phyloP scores from a whole-genome alignment of 2,113 vertebrate species.

The Pteropus alecto region DNA sequence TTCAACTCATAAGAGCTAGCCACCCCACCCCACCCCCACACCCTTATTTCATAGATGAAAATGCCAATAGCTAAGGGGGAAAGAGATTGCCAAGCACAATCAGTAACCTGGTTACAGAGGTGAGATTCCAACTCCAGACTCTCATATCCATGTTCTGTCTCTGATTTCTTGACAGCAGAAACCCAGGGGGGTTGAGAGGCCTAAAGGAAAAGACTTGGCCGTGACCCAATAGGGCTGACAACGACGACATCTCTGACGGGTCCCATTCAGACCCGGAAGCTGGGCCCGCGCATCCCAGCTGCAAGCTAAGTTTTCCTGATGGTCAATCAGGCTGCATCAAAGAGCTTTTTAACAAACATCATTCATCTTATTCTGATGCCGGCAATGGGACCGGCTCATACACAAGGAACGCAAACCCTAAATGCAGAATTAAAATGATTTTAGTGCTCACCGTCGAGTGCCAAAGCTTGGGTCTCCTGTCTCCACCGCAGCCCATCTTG shows the following conservation, averaged over 20 bases:
- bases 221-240: background rate
- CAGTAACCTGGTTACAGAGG: background rate
- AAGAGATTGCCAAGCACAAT: background rate
- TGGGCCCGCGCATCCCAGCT: background rate
- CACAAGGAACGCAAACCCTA: background rate
- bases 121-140: background rate
- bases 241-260: background rate
- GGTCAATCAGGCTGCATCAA: constrained; percentile 54
- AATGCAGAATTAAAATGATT: constrained; percentile 63
- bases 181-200: background rate
- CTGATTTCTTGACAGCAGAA: background rate
- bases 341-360: constrained; percentile 70
- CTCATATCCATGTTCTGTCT: background rate
- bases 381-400: background rate
- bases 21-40: background rate
- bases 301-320: constrained; percentile 29
- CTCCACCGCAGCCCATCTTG: constrained; percentile 44
- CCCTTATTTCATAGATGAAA: background rate
- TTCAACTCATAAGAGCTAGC: background rate
- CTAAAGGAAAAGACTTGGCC: constrained; percentile 13
- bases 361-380: constrained; percentile 55
- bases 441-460: constrained; percentile 53
- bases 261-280: constrained; percentile 19
- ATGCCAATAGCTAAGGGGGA: background rate
- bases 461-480: constrained; percentile 58